Evolutionary conservation across 2,888 invertebrate species (phyloP).

Genomic region (Zygaena filipendulae): DNA sequence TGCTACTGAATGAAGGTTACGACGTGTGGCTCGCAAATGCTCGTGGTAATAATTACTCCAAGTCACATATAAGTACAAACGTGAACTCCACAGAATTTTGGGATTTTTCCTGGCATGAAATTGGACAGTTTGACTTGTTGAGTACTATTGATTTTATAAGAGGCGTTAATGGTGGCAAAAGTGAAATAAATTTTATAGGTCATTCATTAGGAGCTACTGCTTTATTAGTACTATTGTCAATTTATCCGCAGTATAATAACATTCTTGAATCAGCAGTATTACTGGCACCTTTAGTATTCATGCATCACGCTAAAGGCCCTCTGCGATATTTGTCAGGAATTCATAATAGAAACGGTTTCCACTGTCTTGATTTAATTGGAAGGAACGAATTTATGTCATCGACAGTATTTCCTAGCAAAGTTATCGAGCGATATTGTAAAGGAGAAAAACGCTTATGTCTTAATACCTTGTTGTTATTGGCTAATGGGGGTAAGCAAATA

Average conservation of each 20-base stretch:
- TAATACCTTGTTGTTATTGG: constrained; percentile 40
- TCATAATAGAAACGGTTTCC: constrained; percentile 16
- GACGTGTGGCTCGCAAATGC: constrained; percentile 71
- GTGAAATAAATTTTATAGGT: constrained; percentile 27
- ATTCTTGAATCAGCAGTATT: constrained; percentile 25
- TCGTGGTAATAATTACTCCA: constrained; percentile 46
- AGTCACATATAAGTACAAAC: constrained; percentile 16
- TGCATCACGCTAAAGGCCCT: constrained; percentile 29
- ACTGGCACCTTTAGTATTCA: constrained; percentile 31
- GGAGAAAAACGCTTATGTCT: constrained; percentile 30
- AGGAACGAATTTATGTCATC: constrained; percentile 28
- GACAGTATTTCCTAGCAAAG: constrained; percentile 30
- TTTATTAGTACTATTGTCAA: constrained; percentile 27
- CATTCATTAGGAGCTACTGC: constrained; percentile 35
- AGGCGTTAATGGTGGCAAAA: constrained; percentile 15
- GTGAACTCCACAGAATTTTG: constrained; percentile 22
- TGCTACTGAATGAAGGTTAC: constrained; percentile 64
- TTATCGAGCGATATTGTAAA: constrained; percentile 30
- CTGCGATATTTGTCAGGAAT: constrained; percentile 23
- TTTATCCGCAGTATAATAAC: constrained; percentile 24
- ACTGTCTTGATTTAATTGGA: constrained; percentile 20
- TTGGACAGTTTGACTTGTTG: constrained; percentile 31
- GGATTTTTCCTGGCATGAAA: constrained; percentile 39
- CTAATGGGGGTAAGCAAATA: constrained; percentile 25
- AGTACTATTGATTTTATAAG: constrained; percentile 27